Conservation (phyloP, 2,797 vertebrate genomes). For the Chaunax sp. region DNA sequence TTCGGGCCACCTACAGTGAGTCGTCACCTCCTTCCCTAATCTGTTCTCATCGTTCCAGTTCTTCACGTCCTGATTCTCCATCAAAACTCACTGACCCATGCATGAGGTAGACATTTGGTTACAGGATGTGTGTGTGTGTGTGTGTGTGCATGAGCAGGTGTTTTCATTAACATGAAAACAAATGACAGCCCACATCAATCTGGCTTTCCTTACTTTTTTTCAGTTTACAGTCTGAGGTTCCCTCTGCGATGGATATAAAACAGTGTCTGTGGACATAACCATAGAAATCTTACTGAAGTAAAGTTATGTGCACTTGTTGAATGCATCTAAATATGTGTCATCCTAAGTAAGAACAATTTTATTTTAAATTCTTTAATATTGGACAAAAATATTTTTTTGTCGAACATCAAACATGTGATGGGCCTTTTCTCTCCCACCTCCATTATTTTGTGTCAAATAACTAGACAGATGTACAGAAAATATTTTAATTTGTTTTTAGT, state of each 20-base stretch:
- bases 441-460: too few relatives aligned
- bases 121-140: conserved; percentile 7
- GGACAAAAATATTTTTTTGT: too few relatives aligned
- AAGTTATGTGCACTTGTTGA: background rate
- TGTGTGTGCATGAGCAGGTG: background rate
- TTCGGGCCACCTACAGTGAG: conserved; percentile 46
- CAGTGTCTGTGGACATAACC: background rate
- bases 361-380: too few relatives aligned
- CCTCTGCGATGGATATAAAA: conserved; percentile 9
- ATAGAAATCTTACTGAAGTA: background rate
- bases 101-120: conserved; percentile 31
- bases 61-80: conserved; percentile 43
- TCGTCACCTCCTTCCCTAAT: conserved; percentile 56
- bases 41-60: conserved; percentile 28
- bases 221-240: background rate
- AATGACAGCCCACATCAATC: background rate
- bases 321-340: too few relatives aligned
- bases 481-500: too few relatives aligned
- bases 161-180: background rate
- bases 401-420: too few relatives aligned
- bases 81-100: conserved; percentile 62
- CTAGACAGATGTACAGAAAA: too few relatives aligned
- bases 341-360: too few relatives aligned
- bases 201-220: background rate
- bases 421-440: too few relatives aligned